phyloP scores from a whole-genome alignment of 2,113 vertebrate species.

The Myanophis thanlyinensis region DNA sequence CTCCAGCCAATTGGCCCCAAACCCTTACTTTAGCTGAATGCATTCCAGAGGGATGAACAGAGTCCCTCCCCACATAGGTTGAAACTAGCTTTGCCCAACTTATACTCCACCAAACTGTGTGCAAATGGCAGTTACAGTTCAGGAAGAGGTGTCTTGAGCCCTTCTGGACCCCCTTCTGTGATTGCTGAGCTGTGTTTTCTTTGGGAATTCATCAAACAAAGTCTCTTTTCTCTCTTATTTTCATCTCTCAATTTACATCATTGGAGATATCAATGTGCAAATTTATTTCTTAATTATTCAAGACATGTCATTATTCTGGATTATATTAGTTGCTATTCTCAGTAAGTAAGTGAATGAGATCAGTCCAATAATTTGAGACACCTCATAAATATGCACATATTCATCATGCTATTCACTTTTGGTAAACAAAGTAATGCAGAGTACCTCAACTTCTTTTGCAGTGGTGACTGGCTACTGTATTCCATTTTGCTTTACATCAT shows the following conservation, averaged over 20 bases:
- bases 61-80: neutral
- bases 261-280: neutral
- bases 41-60: slow-evolving; percentile 39
- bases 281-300: neutral
- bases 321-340: neutral
- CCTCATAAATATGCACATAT: neutral
- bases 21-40: slow-evolving; percentile 29
- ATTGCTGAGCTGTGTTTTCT: neutral
- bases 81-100: slow-evolving; percentile 15
- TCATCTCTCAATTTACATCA: neutral
- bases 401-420: neutral
- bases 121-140: neutral
- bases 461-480: neutral
- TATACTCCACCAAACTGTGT: neutral
- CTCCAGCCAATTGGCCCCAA: slow-evolving; percentile 1
- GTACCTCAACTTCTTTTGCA: neutral
- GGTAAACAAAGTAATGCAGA: neutral
- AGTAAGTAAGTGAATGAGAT: neutral
- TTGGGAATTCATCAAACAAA: neutral
- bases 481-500: neutral
- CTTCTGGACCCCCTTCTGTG: neutral
- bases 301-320: neutral
- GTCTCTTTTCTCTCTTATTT: neutral
- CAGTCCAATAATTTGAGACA: neutral
- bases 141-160: neutral